phyloP scores from a whole-genome alignment of 1,140 invertebrate species.

The Ceratina calcarata region DNA sequence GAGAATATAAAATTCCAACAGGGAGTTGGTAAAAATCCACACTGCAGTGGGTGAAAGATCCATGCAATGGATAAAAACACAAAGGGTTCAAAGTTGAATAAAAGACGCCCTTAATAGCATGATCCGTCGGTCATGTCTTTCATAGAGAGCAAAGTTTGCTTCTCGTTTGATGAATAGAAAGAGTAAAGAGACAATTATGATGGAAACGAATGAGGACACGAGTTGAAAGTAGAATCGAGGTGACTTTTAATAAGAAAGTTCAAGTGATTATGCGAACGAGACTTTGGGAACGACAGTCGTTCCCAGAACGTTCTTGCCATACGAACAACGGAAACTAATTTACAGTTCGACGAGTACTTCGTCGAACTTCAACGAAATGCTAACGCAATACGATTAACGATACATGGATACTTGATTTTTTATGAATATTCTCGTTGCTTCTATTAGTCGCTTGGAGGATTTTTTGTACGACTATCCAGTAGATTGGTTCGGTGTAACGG shows the following conservation, averaged over 20 bases:
- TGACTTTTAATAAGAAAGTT: neutral
- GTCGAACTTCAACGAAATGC: neutral
- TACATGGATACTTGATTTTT: neutral
- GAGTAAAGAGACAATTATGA: neutral
- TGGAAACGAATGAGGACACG: neutral
- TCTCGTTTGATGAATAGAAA: too few species aligned
- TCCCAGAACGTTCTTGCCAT: neutral
- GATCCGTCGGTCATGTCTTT: too few species aligned
- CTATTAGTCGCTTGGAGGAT: slow-evolving; percentile 10
- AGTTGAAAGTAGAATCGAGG: neutral
- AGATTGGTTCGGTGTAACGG: neutral
- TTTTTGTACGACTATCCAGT: neutral
- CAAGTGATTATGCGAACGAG: neutral
- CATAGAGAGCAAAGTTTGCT: too few species aligned
- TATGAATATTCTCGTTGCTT: slow-evolving; percentile 17
- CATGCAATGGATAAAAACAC: too few species aligned
- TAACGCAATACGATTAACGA: neutral
- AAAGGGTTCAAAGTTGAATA: neutral
- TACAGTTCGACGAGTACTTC: neutral
- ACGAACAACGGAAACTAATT: neutral
- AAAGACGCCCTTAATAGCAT: too few species aligned
- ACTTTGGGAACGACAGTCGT: neutral
- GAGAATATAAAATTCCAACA: too few species aligned
- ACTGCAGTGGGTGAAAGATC: too few species aligned
- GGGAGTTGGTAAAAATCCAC: too few species aligned